Percentiles rank a stretch among this genome's conserved stretches.
phyloP scores from a whole-genome alignment of 2,113 vertebrate species.

The Cochlearius cochlearius region DNA sequence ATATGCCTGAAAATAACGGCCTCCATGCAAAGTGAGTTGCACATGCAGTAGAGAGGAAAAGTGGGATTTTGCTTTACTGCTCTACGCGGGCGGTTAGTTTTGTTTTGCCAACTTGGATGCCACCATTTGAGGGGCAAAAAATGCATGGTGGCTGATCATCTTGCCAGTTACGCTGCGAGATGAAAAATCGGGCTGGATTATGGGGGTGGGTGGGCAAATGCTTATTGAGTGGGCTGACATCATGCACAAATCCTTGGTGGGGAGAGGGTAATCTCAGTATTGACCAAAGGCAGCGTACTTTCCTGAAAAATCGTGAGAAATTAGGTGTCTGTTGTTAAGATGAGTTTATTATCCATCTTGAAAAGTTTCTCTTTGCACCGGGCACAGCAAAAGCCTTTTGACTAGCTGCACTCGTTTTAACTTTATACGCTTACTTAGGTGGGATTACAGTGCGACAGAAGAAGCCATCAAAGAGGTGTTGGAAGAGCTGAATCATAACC shows the following conservation, averaged over 20 bases:
- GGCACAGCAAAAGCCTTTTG: neutral
- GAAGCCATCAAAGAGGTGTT: constrained; percentile 84
- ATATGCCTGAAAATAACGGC: constrained; percentile 91
- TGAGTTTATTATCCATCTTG: neutral
- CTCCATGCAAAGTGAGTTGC: constrained; percentile 81
- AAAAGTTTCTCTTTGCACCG: neutral
- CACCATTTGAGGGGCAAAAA: neutral
- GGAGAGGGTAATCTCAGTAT: neutral
- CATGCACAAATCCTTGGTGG: neutral
- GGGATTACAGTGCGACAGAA: constrained; percentile 90
- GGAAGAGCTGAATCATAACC: constrained; percentile 82
- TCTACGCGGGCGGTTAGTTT: neutral
- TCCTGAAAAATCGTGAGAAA: neutral
- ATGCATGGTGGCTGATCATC: neutral
- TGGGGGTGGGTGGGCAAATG: neutral
- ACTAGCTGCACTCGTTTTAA: neutral
- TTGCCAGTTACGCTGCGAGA: neutral
- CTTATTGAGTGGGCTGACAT: neutral
- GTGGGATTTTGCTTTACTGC: neutral
- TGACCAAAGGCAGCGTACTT: neutral
- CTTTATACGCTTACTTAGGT: constrained; percentile 70
- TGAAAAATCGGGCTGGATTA: neutral
- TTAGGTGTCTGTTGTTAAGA: neutral
- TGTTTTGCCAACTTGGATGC: neutral
- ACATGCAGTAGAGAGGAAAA: neutral